Evolutionary conservation across 1,140 invertebrate species (phyloP).

Genomic region (Sinonovacula constricta): DNA sequence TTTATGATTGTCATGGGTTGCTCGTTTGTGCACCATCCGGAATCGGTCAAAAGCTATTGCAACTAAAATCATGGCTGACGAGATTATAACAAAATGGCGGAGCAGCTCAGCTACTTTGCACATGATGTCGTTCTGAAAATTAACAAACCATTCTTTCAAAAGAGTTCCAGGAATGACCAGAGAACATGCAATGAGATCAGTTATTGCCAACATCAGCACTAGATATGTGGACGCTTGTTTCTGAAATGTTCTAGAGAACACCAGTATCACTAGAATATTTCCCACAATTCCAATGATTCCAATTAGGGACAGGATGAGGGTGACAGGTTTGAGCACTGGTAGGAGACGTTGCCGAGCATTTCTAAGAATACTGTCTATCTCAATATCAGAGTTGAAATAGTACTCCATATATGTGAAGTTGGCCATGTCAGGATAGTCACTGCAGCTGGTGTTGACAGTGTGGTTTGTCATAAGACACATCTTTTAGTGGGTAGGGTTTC

Average conservation of each 20-base stretch:
- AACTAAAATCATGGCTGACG: slow-evolving; percentile 63
- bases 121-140: slow-evolving; percentile 59
- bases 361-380: slow-evolving; percentile 50
- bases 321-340: slow-evolving; percentile 47
- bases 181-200: slow-evolving; percentile 64
- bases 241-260: slow-evolving; percentile 54
- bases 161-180: slow-evolving; percentile 66
- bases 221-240: slow-evolving; percentile 62
- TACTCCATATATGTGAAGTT: slow-evolving; percentile 15
- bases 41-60: slow-evolving; percentile 69
- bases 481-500: too few species aligned
- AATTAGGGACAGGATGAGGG: slow-evolving; percentile 55
- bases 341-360: slow-evolving; percentile 16
- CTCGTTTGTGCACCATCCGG: slow-evolving; percentile 59
- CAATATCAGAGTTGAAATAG: slow-evolving; percentile 9
- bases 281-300: slow-evolving; percentile 61
- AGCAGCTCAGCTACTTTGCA: slow-evolving; percentile 65
- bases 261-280: slow-evolving; percentile 62
- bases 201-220: slow-evolving; percentile 62
- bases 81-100: slow-evolving; percentile 56
- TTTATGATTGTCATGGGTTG: slow-evolving; percentile 42
- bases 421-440: neutral
- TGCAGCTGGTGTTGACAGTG: too few species aligned
- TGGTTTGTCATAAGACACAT: too few species aligned
- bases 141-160: slow-evolving; percentile 62